phyloP scores from a whole-genome alignment of 2,797 vertebrate genomes.

The Chelon auratus region DNA sequence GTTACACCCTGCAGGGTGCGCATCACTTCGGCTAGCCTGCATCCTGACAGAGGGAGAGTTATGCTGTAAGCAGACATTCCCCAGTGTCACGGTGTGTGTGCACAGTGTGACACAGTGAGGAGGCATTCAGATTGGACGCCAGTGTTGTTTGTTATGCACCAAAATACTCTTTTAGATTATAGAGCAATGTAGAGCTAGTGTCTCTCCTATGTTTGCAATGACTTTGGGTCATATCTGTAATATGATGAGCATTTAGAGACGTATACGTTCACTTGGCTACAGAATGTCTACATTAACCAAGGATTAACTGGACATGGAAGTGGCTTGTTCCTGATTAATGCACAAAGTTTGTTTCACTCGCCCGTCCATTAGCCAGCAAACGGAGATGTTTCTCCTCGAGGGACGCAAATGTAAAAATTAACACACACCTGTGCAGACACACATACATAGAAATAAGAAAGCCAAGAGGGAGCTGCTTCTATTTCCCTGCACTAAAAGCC shows the following conservation, averaged over 20 bases:
- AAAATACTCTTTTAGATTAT: conserved; percentile 6
- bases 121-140: conserved; percentile 27
- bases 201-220: background rate
- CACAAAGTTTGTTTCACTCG: conserved; percentile 37
- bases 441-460: conserved; percentile 49
- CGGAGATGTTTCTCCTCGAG: conserved; percentile 73
- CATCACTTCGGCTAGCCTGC: conserved; percentile 54
- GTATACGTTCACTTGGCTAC: background rate
- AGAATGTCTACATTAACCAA: conserved; percentile 17
- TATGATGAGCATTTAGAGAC: conserved; percentile 1
- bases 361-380: conserved; percentile 27
- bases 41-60: conserved; percentile 46
- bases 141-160: conserved; percentile 31
- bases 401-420: conserved; percentile 77
- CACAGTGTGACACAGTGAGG: background rate
- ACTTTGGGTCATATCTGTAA: conserved; percentile 3
- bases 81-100: conserved; percentile 13
- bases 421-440: conserved; percentile 85
- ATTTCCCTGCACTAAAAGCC: conserved; percentile 76
- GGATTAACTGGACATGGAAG: conserved; percentile 22
- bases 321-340: conserved; percentile 36
- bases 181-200: too few relatives aligned
- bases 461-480: conserved; percentile 56
- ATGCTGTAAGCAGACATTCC: conserved; percentile 43
- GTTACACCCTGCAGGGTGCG: conserved; percentile 73